Evolutionary conservation across 2,888 invertebrate genomes (phyloP).

Genomic region (Syrphus vitripennis): DNA sequence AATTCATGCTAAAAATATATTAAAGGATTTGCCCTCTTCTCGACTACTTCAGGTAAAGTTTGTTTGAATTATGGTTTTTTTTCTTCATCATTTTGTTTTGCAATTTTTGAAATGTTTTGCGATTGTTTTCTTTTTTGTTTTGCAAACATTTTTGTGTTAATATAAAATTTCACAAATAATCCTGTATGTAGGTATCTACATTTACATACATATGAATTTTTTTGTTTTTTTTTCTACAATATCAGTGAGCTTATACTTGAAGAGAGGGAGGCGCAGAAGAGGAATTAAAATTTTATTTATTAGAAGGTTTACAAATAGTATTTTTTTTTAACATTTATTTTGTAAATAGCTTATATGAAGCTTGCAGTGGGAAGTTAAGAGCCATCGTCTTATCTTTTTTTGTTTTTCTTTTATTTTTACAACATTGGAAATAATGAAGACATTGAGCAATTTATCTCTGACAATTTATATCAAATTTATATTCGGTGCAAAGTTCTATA

Average conservation of each 20-base stretch:
- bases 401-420: no score
- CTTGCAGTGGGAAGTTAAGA: not conserved
- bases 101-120: slow-evolving; percentile 74
- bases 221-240: slow-evolving; percentile 1
- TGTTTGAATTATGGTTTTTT: slow-evolving; percentile 70
- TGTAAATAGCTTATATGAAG: not conserved
- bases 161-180: slow-evolving; percentile 23
- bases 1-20: slow-evolving; percentile 74
- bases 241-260: slow-evolving; percentile 46
- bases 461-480: no score
- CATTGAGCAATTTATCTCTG: no score
- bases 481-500: no score
- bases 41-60: slow-evolving; percentile 85
- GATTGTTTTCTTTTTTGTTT: slow-evolving; percentile 76
- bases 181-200: slow-evolving; percentile 25
- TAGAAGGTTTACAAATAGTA: no score
- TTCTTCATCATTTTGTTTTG: slow-evolving; percentile 41
- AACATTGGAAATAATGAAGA: no score
- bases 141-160: slow-evolving; percentile 48
- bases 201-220: no score
- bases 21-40: slow-evolving; percentile 86
- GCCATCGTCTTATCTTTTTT: not conserved
- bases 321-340: no score
- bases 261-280: slow-evolving; percentile 34
- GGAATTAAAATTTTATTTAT: not conserved